These are phyloP conservation scores for Rhabditophanes sp. DNA, from an alignment of 2,888 invertebrate genomes.

Conservation along the genomic window DNA sequence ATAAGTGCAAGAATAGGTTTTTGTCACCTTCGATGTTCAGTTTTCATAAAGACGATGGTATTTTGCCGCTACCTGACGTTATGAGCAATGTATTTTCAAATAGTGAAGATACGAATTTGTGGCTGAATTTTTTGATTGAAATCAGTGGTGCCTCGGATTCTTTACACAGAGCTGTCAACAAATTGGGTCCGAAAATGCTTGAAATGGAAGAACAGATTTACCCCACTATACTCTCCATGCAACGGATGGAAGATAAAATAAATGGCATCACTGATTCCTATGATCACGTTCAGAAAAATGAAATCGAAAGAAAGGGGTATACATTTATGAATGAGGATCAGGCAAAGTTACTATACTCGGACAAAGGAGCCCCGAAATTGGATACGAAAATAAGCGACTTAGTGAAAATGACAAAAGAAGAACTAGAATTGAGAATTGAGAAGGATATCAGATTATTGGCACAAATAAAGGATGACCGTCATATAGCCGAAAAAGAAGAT, in stretches of 20 bases:
- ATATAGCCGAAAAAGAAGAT: too few relatives aligned
- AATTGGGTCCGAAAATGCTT: conserved; percentile 5
- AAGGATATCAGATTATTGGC: conserved; percentile 19
- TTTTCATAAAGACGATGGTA: too few relatives aligned
- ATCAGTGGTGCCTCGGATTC: conserved; percentile 10
- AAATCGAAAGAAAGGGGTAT: conserved; percentile 18
- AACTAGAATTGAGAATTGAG: conserved; percentile 15
- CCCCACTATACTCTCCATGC: conserved; percentile 21
- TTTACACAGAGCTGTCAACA: conserved; percentile 7
- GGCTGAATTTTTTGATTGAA: conserved; percentile 11
- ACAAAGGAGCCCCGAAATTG: conserved; percentile 6
- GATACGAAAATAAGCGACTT: conserved; percentile 6
- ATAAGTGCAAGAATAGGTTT: too few relatives aligned
- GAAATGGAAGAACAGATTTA: conserved; percentile 18
- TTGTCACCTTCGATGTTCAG: too few relatives aligned
- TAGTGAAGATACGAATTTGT: conserved; percentile 3
- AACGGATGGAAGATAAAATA: conserved; percentile 13
- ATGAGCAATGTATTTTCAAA: too few relatives aligned
- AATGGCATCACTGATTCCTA: conserved; percentile 8
- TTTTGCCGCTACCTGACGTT: too few relatives aligned
- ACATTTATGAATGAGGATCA: conserved; percentile 20
- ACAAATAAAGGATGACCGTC: too few relatives aligned
- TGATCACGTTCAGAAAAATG: conserved; percentile 11
- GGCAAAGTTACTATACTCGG: conserved; percentile 16
- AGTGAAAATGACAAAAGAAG: conserved; percentile 5